Evolutionary conservation across 2,113 vertebrate genomes (phyloP).

Genomic region (Pseudopipra pipra): DNA sequence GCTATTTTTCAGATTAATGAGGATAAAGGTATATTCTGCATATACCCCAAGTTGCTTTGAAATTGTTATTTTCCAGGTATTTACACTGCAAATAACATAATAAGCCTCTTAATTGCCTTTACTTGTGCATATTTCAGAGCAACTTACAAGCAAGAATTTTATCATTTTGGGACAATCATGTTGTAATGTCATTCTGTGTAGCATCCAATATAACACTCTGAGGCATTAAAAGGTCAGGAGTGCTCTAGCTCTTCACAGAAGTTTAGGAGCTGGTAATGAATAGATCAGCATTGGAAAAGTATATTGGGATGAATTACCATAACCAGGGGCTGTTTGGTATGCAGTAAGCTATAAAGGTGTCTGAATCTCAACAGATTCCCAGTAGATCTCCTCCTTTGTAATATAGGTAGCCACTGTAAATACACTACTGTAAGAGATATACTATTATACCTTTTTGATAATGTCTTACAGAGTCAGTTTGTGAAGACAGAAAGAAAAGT

Average conservation of each 20-base stretch:
- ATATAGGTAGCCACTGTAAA: not conserved
- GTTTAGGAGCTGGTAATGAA: not conserved
- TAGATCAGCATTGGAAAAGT: not conserved
- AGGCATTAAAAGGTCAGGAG: not conserved
- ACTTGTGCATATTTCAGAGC: not conserved
- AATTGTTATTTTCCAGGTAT: not conserved
- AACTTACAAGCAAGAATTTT: not conserved
- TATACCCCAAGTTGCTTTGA: not conserved
- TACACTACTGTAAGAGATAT: not conserved
- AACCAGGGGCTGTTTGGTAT: not conserved
- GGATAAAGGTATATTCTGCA: not conserved
- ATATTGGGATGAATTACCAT: not conserved
- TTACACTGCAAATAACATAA: not conserved
- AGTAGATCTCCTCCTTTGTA: not conserved
- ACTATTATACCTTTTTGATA: not conserved
- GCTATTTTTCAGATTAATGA: not conserved
- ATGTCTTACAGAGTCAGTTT: not conserved
- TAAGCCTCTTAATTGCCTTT: not conserved
- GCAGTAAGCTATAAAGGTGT: not conserved
- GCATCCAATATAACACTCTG: not conserved
- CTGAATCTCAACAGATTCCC: not conserved
- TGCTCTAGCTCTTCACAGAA: not conserved
- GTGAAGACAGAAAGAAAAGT: not conserved
- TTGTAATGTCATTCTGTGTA: not conserved
- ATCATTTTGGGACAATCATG: not conserved